Evolutionary conservation across 1,140 invertebrate genomes (phyloP).

Genomic region (Penaeus indicus): DNA sequence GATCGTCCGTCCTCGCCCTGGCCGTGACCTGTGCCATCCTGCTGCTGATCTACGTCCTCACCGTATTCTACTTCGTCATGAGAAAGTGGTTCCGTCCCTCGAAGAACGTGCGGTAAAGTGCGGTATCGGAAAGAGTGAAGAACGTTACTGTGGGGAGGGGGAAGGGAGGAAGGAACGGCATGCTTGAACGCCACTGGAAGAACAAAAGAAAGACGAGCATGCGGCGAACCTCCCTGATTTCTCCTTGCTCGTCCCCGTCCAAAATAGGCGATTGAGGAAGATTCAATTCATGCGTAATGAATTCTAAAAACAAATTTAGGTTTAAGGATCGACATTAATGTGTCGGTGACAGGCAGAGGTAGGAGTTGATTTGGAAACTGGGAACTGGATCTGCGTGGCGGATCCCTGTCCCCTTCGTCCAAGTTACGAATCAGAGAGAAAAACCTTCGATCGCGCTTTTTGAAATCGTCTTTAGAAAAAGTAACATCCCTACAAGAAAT

Average conservation of each 20-base stretch:
- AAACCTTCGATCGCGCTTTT: too few relatives aligned
- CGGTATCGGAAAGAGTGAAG: background rate
- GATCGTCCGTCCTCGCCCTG: conserved; percentile 87
- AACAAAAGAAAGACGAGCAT: background rate
- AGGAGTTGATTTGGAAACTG: background rate
- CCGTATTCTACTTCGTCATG: conserved; percentile 91
- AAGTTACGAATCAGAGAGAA: too few relatives aligned
- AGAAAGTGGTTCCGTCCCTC: conserved; percentile 88
- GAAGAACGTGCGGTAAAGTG: conserved; percentile 71
- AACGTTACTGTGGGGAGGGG: background rate
- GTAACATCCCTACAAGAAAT: too few relatives aligned
- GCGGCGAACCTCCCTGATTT: too few relatives aligned
- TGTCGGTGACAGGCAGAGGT: background rate
- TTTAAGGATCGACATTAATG: background rate
- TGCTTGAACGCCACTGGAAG: background rate
- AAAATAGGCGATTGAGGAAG: background rate
- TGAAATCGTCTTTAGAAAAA: too few relatives aligned
- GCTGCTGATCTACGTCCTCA: conserved; percentile 89
- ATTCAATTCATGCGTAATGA: background rate
- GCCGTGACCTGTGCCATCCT: conserved; percentile 90
- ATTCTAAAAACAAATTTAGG: conserved; percentile 15
- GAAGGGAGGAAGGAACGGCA: background rate
- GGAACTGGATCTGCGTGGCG: background rate
- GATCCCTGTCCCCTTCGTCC: background rate
- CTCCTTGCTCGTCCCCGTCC: too few relatives aligned